Base-by-base conservation (phyloP, 1,140 invertebrate species). In the Mycetomoellerius zeteki region DNA sequence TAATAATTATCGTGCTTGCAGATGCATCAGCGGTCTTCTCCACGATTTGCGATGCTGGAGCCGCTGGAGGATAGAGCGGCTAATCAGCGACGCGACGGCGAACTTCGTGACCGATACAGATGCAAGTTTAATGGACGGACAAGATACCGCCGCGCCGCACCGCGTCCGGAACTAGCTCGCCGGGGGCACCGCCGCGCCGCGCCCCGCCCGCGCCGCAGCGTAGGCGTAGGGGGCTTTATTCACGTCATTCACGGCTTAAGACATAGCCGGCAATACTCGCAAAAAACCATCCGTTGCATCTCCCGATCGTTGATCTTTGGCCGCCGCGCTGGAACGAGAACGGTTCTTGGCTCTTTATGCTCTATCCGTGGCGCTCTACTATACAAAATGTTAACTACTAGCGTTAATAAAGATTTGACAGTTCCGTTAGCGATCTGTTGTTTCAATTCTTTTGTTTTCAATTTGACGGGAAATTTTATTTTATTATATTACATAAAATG, bases 51-150 rank as follows among this genome's bases (percentile, higher is more conserved):
- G 30, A 69, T 10, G 30, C 3, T 30, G 30, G 1, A 3, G 1
- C 3, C 37, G 75, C 75, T 21, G 21, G 10, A 19, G 43, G 27
- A 60, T 50, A 62, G 19, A 56, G 52, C 86, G 52, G 67, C 16
- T 56, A 72, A 86, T 84, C 65, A 37, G 78, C 85, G 64, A 86
- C 86, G 58, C 85, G 64, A 86, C 85, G 58, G 72, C 30, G 56
- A 78, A 72, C 27, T 64, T 87, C 86, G 73, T 86, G 86, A 88
- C 86, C 64, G 85, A 88, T 86, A 88, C 86, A 86, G 86, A 88
- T 88, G 86, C 86, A 37, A 86, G 76, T 88, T 88, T 86, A 88
- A 69, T 24, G 72, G 82, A 62, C 72, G 71, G 27, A 76, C 52
- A 33, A 75, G 65, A 76, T 21, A 33, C 54, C 52, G 75, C 71